Evolutionary conservation across 2,113 vertebrate species (phyloP), one percentile per base, ranked within the genome.

Genomic region (Shinisaurus crocodilurus): DNA sequence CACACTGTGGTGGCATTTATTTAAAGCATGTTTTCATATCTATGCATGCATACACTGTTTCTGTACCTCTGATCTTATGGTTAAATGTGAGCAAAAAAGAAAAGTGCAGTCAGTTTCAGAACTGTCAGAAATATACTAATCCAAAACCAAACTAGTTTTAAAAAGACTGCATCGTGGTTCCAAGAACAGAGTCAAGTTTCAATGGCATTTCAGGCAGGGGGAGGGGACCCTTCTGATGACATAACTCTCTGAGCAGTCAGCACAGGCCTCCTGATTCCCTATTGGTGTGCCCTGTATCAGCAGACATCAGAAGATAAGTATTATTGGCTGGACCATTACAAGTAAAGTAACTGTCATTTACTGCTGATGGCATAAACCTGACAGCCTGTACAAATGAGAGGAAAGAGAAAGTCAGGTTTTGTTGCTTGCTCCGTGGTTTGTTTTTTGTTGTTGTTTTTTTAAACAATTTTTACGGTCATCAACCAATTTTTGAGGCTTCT

Each of bases 271-370:
- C 96, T 92, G 97, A 94, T 45, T 94, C 94, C 93, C 96, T 93
- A 99, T 99, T 99, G 99, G 99, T 85, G 94, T 94, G 91, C 77
- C 83, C 94, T 86, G 91, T 95, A 98, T 99, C 99, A 99, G 99
- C 98, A 98, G 99, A 99, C 99, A 99, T 99, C 98, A 98, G 97
- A 98, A 98, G 98, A 98, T 97, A 96, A 96, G 93, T 89, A 94
- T 94, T 91, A 99, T 98, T 99, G 99, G 98, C 95, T 92, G 95
- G 95, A 83, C 94, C 96, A 95, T 96, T 97, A 97, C 96, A 97
- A 97, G 96, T 91, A 92, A 93, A 96, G 95, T 95, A 94, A 93
- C 94, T 94, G 96, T 95, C 97, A 94, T 95, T 93, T 93, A 23
- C 69, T 75, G 93, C 94, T 86, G 95, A 82, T 92, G 93, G 94